phyloP scores from a whole-genome alignment of 2,797 vertebrate genomes.

The Gambelia wislizenii region DNA sequence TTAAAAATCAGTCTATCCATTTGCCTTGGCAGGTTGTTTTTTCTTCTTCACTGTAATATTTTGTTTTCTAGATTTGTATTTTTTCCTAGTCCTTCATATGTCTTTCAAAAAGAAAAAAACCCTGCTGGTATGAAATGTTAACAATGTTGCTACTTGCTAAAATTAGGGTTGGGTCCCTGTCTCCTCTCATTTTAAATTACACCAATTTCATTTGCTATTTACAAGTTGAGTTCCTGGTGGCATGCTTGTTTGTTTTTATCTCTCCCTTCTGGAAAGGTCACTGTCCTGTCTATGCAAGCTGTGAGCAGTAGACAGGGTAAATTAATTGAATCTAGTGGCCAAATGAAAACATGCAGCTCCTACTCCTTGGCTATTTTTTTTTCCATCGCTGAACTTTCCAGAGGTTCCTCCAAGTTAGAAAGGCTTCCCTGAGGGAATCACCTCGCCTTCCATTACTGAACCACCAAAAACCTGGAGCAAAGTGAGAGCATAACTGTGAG shows the following conservation, averaged over 20 bases:
- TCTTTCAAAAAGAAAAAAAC: background rate
- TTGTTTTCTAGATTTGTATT: background rate
- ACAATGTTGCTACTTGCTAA: background rate
- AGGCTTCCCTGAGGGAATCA: conserved; percentile 8
- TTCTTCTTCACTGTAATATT: rapidly evolving
- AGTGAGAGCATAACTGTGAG: background rate
- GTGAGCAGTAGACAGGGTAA: rapidly evolving
- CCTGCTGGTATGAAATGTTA: background rate
- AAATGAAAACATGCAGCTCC: rapidly evolving
- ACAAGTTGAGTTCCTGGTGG: background rate
- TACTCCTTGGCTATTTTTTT: background rate
- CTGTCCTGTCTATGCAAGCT: background rate
- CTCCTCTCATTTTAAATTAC: background rate
- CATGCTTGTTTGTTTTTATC: background rate
- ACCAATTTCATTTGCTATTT: background rate
- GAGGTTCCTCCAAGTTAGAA: background rate
- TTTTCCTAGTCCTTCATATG: background rate
- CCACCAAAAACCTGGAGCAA: background rate
- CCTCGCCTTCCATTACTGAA: background rate
- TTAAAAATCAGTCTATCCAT: background rate
- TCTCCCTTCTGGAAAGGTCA: background rate
- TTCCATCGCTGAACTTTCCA: background rate
- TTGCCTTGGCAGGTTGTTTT: conserved; percentile 32
- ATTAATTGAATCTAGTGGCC: background rate
- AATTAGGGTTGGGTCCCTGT: rapidly evolving